phyloP scores from a whole-genome alignment of 2,113 vertebrate species.

The Poicephalus meyeri region DNA sequence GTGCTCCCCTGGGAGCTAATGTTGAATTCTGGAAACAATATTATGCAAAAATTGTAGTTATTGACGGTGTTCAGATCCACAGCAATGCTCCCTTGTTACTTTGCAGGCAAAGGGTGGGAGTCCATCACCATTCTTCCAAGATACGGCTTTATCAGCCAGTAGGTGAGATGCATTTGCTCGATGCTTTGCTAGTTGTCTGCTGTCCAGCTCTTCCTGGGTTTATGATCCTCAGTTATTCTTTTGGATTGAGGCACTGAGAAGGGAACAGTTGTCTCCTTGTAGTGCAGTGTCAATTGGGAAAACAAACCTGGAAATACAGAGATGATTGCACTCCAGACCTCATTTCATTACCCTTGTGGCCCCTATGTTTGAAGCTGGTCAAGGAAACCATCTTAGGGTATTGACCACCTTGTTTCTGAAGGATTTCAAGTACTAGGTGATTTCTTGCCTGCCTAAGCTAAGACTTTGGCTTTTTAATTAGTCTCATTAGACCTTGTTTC shows the following conservation, averaged over 20 bases:
- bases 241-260: neutral
- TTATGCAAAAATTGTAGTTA: neutral
- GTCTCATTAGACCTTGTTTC: neutral
- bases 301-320: neutral
- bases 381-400: neutral
- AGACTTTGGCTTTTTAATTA: neutral
- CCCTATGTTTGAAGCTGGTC: neutral
- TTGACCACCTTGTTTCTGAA: neutral
- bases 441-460: neutral
- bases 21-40: neutral
- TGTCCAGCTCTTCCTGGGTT: fast-evolving
- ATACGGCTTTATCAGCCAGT: neutral
- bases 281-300: neutral
- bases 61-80: neutral
- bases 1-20: neutral
- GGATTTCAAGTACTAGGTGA: neutral
- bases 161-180: neutral
- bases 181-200: neutral
- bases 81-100: neutral
- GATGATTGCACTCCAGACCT: neutral
- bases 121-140: neutral
- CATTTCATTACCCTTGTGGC: fast-evolving
- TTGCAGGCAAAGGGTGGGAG: too few species aligned
- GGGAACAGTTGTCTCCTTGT: neutral
- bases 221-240: neutral